Base-by-base conservation (phyloP, 53 echinoderm and acorn worm genomes). In the Glandiceps talaboti region DNA sequence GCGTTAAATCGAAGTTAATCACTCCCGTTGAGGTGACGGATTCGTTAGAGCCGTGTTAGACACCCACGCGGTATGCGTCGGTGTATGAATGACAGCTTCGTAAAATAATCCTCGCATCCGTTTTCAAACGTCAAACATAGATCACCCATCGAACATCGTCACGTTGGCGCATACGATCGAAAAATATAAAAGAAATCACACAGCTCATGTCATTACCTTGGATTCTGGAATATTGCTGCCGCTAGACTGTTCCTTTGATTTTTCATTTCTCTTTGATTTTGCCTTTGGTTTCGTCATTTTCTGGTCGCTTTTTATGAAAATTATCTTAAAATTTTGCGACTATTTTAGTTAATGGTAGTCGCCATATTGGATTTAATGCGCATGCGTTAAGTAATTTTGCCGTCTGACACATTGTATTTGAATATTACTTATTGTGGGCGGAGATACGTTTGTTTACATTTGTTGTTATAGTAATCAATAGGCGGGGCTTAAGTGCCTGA, bases 241-340 rank as follows among this genome's bases (percentile, higher is more conserved):
- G 26, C 85, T 75, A 32, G 85, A 74, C 27, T 87, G 75, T 32
- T 90, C 90, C 77, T 76, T 87, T 14, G 79, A 77, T 82, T 90
- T 93, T 14, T 90, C 93, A 27, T 81, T 76, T 76, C 90, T 93
- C 88, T 93, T 93, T 29, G 88, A 88, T 85, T 93, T 93, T 30
- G 90, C 78, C 73, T 93, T 93, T 27, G 91, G 93, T 75, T 93
- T 93, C 75, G 93, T 93, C 93, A 93, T 93, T 74, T 32, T 29
- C 26, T 25, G 64, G 64, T 6, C 20, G 6, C 64, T 45, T n/a
- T 45, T 45, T 12, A 45, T 45, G 64, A 45, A 45, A 45, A 45
- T 45, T 45, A 45, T 20, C 20, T 6, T 20, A 45, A 45, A 45
- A 45, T 12, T 45, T 12, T 20, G n/a, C 6, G 20, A 45, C 64